Evolutionary conservation across 2,113 vertebrate genomes (phyloP), one percentile per base, ranked within the genome.

Genomic region (Leucopsar rothschildi): DNA sequence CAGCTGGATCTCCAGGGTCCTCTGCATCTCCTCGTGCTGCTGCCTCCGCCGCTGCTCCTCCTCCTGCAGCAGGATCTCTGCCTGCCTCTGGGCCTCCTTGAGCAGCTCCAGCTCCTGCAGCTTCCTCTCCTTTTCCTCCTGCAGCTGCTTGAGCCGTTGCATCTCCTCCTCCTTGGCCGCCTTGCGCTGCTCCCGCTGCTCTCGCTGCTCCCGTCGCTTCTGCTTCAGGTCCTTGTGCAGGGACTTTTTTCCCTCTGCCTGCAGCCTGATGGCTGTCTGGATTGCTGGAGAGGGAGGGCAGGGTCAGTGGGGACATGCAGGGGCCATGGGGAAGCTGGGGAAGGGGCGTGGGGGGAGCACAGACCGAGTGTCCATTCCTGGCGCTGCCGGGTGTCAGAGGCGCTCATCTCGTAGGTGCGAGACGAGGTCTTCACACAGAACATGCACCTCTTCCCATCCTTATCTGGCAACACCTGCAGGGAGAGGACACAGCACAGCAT

Each of bases 401-500:
- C 99, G 4, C 99, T 99, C 99, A 99, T 99, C 97, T 99, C 99
- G 11, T 99, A 99, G 0, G 98, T 99, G 95, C 99, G 99, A 71
- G 98, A 98, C 4, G 98, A 93, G 0, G 99, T 99, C 97, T 99
- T 99, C 86, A 99, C 98, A 10, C 99, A 99, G 97, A 99, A 99
- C 99, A 99, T 99, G 97, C 99, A 99, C 44, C 99, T 98, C 95
- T 99, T 99, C 61, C 99, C 99, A 29, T 99, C 99, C 31, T 98
- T 97, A 92, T 99, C 99, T 0, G 99, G 98, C 81, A 99, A 95
- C 82, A 99, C 97, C 99, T 99, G 97, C 64, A 80, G 84, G 75
- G 60, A 78, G 24, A 69, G 82, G 53, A 87, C 40, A 64, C 82
- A 16, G 60, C 52, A 35, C 6, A 27, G 56, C 0, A 0, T 69